phyloP scores from a whole-genome alignment of 2,113 vertebrate genomes.

The Thunnus thynnus region DNA sequence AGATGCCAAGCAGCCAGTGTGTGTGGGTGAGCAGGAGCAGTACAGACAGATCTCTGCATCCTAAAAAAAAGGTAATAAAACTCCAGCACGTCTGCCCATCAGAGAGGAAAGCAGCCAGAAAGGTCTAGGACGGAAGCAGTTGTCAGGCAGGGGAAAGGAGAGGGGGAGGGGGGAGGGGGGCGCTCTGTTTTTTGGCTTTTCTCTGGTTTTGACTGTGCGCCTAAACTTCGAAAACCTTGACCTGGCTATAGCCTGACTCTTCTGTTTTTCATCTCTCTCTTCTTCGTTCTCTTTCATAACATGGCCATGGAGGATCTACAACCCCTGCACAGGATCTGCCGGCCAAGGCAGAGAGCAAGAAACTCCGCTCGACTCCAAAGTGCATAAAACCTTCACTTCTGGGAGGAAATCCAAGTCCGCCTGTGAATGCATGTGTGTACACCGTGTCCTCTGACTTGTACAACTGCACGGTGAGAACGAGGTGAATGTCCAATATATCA shows the following conservation, averaged over 20 bases:
- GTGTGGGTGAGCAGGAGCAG: slow-evolving; percentile 52
- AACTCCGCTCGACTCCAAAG: slow-evolving; percentile 60
- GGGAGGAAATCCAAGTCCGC: slow-evolving; percentile 64
- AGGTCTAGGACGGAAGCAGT: slow-evolving; percentile 62
- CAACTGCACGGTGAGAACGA: slow-evolving; percentile 5
- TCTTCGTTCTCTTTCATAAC: slow-evolving; percentile 52
- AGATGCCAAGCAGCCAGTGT: slow-evolving; percentile 66
- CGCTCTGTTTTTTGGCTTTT: slow-evolving; percentile 24
- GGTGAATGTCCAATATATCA: slow-evolving; percentile 14
- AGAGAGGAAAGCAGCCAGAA: slow-evolving; percentile 72
- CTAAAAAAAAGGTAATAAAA: slow-evolving; percentile 39
- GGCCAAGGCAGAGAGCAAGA: slow-evolving; percentile 52
- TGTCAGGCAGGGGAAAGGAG: slow-evolving; percentile 53
- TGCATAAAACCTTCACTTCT: slow-evolving; percentile 68
- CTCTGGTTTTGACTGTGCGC: slow-evolving; percentile 33
- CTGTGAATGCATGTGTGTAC: slow-evolving; percentile 51
- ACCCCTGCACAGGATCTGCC: slow-evolving; percentile 35
- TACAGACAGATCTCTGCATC: slow-evolving; percentile 36
- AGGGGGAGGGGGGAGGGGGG: background rate
- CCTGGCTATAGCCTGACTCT: slow-evolving; percentile 56
- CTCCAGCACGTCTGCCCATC: slow-evolving; percentile 51
- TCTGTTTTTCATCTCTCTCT: slow-evolving; percentile 59
- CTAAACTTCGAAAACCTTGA: slow-evolving; percentile 50
- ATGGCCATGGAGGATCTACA: slow-evolving; percentile 65
- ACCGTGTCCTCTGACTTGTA: slow-evolving; percentile 49